Base-by-base conservation (phyloP, 2,113 vertebrate genomes). In the Conger conger region DNA sequence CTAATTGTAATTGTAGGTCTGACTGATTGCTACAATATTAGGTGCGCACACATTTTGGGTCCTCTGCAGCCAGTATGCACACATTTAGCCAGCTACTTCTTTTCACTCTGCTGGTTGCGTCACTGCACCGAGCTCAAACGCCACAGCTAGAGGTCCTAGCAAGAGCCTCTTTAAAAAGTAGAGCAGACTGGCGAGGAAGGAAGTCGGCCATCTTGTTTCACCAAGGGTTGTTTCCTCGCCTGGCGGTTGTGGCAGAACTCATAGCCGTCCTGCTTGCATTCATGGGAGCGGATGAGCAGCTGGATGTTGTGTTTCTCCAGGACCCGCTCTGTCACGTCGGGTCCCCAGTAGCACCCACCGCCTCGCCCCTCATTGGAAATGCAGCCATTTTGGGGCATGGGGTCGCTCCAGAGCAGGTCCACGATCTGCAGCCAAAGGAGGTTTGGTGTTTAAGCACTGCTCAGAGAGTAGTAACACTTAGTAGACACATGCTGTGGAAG, bases 251-350 rank as follows among this genome's bases (percentile, higher is more conserved):
- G 97, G 86, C 97, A 97, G 93, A 98, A 97, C 88, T 98, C 97
- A 0, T 97, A 99, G 83, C 97, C 97, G 13, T 99, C 97, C 6
- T 96, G 97, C 90, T 99, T 99, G 94, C 98, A 99, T 90, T 99
- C 97, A 0, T 99, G 97, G 4, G 97, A 99, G 8, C 97, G 96
- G 90, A 99, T 99, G 86, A 99, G 94, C 82, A 98, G 93, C 81
- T 96, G 96, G 37, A 99, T 89, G 42, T 89, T 91, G 93, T 98
- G 90, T 82, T 94, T 97, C 38, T 91, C 87, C 2, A 99, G 93
- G 83, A 98, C 90, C 79, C 89, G 88, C 54, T 92, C 90, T 0
- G 97, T 98, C 87, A 99, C 94, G 0, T 99, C 96, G 1, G 97
- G 97, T 0, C 98, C 97, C 87, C 97, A 99, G 91, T 97, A 99